These are phyloP conservation scores for Onychorhynchus coronatus DNA, from an alignment of 2,113 vertebrate genomes.

Conservation along the genomic window DNA sequence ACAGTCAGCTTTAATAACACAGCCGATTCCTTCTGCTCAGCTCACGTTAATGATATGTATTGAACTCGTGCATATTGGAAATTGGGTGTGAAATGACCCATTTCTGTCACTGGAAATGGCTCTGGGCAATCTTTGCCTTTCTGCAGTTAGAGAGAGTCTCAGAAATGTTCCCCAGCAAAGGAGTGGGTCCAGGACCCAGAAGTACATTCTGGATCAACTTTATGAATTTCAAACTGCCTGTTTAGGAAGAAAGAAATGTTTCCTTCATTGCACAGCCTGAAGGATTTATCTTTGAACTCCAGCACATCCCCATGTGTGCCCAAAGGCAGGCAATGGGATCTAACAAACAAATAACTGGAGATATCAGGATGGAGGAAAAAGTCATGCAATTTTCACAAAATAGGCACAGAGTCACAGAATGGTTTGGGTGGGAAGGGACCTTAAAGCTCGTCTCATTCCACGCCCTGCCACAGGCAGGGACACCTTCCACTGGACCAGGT, in stretches of 20 bases:
- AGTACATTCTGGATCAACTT: neutral
- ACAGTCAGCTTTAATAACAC: neutral
- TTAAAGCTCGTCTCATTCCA: neutral
- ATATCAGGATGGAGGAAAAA: too few species aligned
- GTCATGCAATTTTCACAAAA: neutral
- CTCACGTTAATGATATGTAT: neutral
- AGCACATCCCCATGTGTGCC: fast-evolving
- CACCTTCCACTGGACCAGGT: fast-evolving
- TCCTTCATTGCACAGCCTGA: neutral
- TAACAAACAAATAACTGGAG: neutral
- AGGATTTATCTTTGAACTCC: neutral
- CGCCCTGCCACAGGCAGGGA: neutral
- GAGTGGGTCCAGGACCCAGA: neutral
- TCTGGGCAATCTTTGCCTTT: neutral
- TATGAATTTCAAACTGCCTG: neutral
- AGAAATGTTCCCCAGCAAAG: neutral
- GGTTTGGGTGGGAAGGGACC: neutral
- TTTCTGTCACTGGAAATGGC: neutral
- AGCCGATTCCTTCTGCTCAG: neutral
- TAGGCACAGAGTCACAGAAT: neutral
- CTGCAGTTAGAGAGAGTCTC: neutral
- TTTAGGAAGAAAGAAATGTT: neutral
- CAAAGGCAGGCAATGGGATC: fast-evolving
- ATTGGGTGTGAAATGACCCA: constrained; percentile 48
- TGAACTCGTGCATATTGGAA: constrained; percentile 41